A percentile compares a stretch with the other conserved stretches of the same genome.
These are phyloP conservation scores for Schlechtendalia chinensis DNA, from an alignment of 1,140 invertebrate species.

Conservation along the genomic window DNA sequence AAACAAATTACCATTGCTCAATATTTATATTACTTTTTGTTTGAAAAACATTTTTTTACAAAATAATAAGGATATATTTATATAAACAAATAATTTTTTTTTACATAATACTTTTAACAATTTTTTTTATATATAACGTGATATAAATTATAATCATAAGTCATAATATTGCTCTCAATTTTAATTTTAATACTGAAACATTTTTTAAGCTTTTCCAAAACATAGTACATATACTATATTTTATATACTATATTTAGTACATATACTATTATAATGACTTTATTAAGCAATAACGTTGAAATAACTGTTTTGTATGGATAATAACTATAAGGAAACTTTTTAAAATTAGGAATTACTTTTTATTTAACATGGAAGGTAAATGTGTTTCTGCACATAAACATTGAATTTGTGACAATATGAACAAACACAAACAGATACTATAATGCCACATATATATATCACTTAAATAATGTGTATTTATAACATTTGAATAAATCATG, in stretches of 20 bases:
- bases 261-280: too few relatives aligned
- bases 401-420: too few relatives aligned
- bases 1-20: conserved; percentile 35
- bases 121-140: conserved; percentile 5
- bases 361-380: too few relatives aligned
- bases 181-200: background rate
- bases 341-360: background rate
- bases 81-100: conserved; percentile 17
- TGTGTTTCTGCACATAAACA: too few relatives aligned
- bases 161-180: conserved; percentile 19
- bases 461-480: background rate
- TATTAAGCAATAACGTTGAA: background rate
- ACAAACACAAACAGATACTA: too few relatives aligned
- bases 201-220: too few relatives aligned
- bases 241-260: too few relatives aligned
- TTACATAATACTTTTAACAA: background rate
- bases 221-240: too few relatives aligned
- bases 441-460: too few relatives aligned
- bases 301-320: background rate
- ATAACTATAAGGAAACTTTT: background rate
- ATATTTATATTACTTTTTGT: conserved; percentile 16
- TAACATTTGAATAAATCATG: background rate
- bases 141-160: background rate
- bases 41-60: background rate
- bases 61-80: conserved; percentile 21